Conservation (phyloP, 2,113 vertebrate genomes). For the Malurus cyaneus region DNA sequence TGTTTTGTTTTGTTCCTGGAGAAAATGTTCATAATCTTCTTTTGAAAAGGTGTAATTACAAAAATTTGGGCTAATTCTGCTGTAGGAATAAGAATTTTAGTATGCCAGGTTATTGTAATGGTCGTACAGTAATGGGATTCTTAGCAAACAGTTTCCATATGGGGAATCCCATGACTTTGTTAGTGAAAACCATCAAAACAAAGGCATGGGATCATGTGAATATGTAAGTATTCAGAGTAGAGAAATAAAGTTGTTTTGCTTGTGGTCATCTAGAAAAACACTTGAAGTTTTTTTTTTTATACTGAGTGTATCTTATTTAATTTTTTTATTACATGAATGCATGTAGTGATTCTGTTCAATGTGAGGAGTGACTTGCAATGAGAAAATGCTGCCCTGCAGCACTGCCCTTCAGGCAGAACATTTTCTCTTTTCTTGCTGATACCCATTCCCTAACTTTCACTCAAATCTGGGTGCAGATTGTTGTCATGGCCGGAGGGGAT, state of each 20-base stretch:
- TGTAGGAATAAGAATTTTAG: background rate
- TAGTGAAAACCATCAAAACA: slow-evolving; percentile 2
- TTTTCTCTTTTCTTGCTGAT: background rate
- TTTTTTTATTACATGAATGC: background rate
- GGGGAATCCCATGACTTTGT: background rate
- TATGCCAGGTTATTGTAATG: background rate
- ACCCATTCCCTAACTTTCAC: background rate
- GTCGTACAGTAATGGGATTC: background rate
- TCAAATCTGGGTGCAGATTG: background rate
- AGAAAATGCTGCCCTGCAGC: background rate
- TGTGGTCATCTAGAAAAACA: background rate
- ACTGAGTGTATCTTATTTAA: background rate
- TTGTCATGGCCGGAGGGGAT: background rate
- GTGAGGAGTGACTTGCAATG: background rate
- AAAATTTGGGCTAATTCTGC: background rate
- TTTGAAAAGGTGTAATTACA: background rate
- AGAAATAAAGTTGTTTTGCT: background rate
- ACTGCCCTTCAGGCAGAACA: background rate
- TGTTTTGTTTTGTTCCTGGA: background rate
- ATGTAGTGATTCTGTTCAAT: background rate
- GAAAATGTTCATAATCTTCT: background rate
- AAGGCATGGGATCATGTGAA: background rate
- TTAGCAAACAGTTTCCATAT: background rate
- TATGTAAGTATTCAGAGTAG: background rate
- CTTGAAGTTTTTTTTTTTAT: background rate